Evolutionary conservation across 2,113 vertebrate species (phyloP), one percentile per base, ranked within the genome.

Genomic region (Anolis carolinensis): DNA sequence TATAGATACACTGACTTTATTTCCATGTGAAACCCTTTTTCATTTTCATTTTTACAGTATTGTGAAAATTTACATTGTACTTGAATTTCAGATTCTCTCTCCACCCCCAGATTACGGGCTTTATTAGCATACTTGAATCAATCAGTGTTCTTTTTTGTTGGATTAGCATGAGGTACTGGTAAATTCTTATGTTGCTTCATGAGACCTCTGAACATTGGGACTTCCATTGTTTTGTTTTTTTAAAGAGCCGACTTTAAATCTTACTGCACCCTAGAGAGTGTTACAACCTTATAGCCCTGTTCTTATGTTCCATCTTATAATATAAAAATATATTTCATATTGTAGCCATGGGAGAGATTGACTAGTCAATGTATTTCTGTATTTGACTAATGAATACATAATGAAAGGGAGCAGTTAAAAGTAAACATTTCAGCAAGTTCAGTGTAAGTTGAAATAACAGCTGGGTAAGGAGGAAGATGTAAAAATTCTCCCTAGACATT

Each of bases 301-400:
- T 79, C 55, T 73, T 83, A 50, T 63, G 23, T 36, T 72, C 25
- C 27, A 18, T 72, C 55, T 73, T 79, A 65, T 25, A 88, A 63
- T 39, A 65, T 79, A 81, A 80, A 80, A 80, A 83, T 82, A 62
- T 79, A 67, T 63, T 87, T 83, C 55, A n/a, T n/a, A 79, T 73
- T 65, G 75, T 84, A 88, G 39, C 48, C 55, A 79, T 52, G 86
- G 75, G 81, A 88, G 39, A 79, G 32, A 88, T 88, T 83, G 68
- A 73, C 65, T 63, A 72, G 14, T 79, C 16, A 63, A 30, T 16
- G 52, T 72, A 83, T 77, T 82, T 87, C 55, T 79, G 79, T 75
- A 83, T 83, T 79, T 83, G 67, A 79, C 73, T 87, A 87, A 83
- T 83, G 68, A 83, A 87, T 63, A 36, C 81, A 36, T 78, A 87